Base-by-base conservation (phyloP, 2,797 vertebrate species). In the Glyptemys insculpta region DNA sequence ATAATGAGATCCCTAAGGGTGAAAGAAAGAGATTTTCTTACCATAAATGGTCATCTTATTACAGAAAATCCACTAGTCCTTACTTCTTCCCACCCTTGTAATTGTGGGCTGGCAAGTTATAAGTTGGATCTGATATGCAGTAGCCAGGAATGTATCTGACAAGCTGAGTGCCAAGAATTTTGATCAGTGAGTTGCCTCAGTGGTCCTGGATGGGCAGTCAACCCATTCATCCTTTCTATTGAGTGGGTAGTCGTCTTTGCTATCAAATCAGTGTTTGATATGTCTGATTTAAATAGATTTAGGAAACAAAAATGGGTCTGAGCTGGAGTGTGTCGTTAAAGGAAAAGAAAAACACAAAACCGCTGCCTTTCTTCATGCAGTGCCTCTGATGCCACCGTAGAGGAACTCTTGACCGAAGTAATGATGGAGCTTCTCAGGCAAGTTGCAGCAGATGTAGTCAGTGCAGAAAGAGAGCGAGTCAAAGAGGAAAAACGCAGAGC, bases 401-500 rank as follows among this genome's bases (percentile, higher is more conserved):
- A 99, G 84, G 98, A 98, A 0, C 79, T 99, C 1, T 11, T 99
- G 62, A 88, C 92, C 14, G 98, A 99, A 49, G 98, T 99, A 23
- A 90, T 98, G 53, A 94, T 79, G 9, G 98, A 98, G 92, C 94
- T 99, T 65, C 94, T 99, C 85, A 97, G 92, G 59, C 98, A 98
- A 57, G 84, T 98, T 18, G 98, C 98, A 3, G 96, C 95, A 5
- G 90, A 97, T 0, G 97, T 98, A 95, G 94, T 99, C 31, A 96
- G 81, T 0, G 79, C 97, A 12, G 99, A 99, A 72, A 97, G 90
- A 80, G 97, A 98, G 89, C 98, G 98, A 2, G 95, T 98, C 2
- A 97, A 98, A 34, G 98, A 99, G 88, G 99, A 99, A 87, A 98
- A 97, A 85, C 98, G 98, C 85, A 98, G 92, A 92, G 98, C 98